phyloP scores from a whole-genome alignment of 2,113 vertebrate genomes.

The Thalassoma bifasciatum region DNA sequence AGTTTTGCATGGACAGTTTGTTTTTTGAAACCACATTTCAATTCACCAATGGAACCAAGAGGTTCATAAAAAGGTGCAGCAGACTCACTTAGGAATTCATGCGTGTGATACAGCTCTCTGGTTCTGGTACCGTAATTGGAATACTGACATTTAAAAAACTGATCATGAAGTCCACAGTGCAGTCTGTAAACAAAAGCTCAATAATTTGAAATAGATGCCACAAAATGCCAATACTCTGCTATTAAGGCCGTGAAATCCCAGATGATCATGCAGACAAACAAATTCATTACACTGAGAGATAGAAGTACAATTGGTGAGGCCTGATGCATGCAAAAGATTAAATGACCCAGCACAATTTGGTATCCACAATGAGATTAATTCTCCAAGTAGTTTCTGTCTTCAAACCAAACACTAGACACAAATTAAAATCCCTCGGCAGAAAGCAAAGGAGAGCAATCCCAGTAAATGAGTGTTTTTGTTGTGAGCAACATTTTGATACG shows the following conservation, averaged over 20 bases:
- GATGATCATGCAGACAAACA: constrained; percentile 26
- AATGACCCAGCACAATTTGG: constrained; percentile 10
- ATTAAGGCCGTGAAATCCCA: constrained; percentile 25
- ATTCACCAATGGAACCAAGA: not conserved
- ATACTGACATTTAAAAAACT: constrained; percentile 62
- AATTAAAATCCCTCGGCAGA: constrained; percentile 46
- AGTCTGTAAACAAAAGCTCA: constrained; percentile 42
- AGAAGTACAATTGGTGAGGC: constrained; percentile 9
- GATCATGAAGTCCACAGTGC: constrained; percentile 16
- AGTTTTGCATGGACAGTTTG: not conserved
- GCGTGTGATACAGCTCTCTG: not conserved
- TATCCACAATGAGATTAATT: constrained; percentile 5
- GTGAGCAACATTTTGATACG: constrained; percentile 29
- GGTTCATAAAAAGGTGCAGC: not conserved
- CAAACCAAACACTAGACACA: constrained; percentile 34
- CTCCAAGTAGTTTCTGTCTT: constrained; percentile 21
- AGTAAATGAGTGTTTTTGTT: constrained; percentile 38
- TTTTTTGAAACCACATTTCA: not conserved
- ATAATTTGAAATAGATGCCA: constrained; percentile 40
- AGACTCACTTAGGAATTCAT: not conserved
- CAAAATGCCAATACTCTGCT: constrained; percentile 53
- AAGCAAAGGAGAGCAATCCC: constrained; percentile 29
- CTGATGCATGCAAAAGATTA: constrained; percentile 8
- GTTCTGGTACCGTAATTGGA: constrained; percentile 46
- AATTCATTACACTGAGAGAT: constrained; percentile 17